Conservation (phyloP, 2,797 vertebrate genomes). For the Spea hammondii region DNA sequence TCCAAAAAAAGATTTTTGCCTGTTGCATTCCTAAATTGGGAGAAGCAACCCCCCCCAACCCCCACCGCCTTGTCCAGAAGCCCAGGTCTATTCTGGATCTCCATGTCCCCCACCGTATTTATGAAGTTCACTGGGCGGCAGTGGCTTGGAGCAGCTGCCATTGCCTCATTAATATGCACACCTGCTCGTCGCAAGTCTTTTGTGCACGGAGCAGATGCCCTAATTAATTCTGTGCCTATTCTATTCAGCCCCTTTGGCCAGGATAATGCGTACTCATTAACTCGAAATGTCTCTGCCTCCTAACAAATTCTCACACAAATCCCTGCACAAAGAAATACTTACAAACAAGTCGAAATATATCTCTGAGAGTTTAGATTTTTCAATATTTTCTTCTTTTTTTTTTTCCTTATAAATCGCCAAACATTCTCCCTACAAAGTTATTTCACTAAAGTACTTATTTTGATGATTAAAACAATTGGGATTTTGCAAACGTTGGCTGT, state of each 20-base stretch:
- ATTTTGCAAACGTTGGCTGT: too few species aligned
- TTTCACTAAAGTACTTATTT: too few species aligned
- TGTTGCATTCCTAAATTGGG: constrained; percentile 44
- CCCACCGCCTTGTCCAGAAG: constrained; percentile 48
- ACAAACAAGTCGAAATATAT: too few species aligned
- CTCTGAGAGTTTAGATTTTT: too few species aligned
- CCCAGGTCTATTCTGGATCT: constrained; percentile 53
- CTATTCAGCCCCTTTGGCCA: constrained; percentile 60
- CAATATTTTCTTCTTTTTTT: too few species aligned
- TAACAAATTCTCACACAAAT: constrained; percentile 59
- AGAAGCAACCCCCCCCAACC: constrained; percentile 42
- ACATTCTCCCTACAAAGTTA: too few species aligned
- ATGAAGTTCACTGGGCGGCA: constrained; percentile 26
- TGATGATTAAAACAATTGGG: too few species aligned
- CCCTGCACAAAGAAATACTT: constrained; percentile 35
- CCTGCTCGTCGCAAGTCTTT: constrained; percentile 85
- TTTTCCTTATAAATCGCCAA: too few species aligned
- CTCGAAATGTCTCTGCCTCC: constrained; percentile 56
- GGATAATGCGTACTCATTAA: constrained; percentile 58
- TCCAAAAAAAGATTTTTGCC: constrained; percentile 11
- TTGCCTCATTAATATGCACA: constrained; percentile 86
- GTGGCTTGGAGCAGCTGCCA: constrained; percentile 75
- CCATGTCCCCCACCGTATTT: constrained; percentile 55
- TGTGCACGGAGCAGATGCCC: constrained; percentile 76
- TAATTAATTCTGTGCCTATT: constrained; percentile 66